Percentiles rank a stretch among this genome's conserved stretches.
phyloP scores from a whole-genome alignment of 2,797 vertebrate species.

The Chrysolophus pictus region DNA sequence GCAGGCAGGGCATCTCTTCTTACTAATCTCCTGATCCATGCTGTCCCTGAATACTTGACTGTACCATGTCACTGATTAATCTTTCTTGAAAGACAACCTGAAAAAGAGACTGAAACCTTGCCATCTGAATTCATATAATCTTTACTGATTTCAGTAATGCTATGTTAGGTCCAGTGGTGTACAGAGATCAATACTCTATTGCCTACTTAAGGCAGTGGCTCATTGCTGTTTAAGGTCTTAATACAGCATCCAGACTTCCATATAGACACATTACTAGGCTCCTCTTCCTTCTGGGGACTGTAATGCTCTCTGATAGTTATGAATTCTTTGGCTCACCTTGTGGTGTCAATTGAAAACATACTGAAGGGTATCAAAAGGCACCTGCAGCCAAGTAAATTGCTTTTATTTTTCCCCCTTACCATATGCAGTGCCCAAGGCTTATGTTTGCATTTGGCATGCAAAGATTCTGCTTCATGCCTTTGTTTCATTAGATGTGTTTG shows the following conservation, averaged over 20 bases:
- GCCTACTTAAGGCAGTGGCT: background rate
- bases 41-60: background rate
- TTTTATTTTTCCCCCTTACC: background rate
- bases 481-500: constrained; percentile 10
- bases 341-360: background rate
- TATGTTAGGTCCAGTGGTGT: background rate
- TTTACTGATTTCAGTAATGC: background rate
- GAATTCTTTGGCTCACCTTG: background rate
- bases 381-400: constrained; percentile 11
- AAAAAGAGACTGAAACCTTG: background rate
- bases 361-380: constrained; percentile 27
- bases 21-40: background rate
- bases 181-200: background rate
- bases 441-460: constrained; percentile 18
- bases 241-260: background rate
- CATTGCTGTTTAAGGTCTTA: background rate
- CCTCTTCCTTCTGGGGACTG: background rate
- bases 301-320: background rate
- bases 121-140: background rate
- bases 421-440: background rate
- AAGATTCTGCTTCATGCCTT: background rate
- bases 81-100: background rate
- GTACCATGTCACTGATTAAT: background rate
- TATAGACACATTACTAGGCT: background rate
- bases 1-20: background rate